Evolutionary conservation across 2,113 vertebrate species (phyloP).

Genomic region (Rhea americana): DNA sequence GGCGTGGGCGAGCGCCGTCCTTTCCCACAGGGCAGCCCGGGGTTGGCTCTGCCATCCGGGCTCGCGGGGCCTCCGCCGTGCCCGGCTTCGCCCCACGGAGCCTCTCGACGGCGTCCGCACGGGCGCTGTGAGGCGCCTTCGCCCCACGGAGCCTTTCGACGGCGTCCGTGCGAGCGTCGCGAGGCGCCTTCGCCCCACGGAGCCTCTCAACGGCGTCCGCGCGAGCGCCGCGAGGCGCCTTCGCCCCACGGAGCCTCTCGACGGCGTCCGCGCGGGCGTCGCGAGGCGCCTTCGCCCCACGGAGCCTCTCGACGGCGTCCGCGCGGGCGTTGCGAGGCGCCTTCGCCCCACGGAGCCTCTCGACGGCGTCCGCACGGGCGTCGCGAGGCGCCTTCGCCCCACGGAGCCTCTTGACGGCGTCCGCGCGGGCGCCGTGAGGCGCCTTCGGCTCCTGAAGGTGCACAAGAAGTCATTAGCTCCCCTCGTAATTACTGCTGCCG

Average conservation of each 20-base stretch:
- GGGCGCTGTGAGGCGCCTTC: fast-evolving
- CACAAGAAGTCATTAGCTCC: neutral
- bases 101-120: neutral
- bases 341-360: fast-evolving
- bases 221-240: fast-evolving
- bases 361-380: neutral
- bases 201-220: neutral
- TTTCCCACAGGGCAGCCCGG: neutral
- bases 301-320: neutral
- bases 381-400: fast-evolving
- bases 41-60: neutral
- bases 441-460: neutral
- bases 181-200: fast-evolving
- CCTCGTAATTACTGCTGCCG: neutral
- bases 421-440: fast-evolving
- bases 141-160: neutral
- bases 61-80: neutral
- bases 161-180: neutral
- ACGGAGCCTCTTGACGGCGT: neutral
- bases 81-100: neutral
- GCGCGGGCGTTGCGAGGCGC: fast-evolving
- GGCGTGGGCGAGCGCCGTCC: neutral
- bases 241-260: neutral
- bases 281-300: fast-evolving
- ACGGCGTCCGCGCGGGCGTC: neutral